These are phyloP conservation scores for Ammodytes marinus DNA, from an alignment of 2,113 vertebrate genomes.

Conservation along the genomic window DNA sequence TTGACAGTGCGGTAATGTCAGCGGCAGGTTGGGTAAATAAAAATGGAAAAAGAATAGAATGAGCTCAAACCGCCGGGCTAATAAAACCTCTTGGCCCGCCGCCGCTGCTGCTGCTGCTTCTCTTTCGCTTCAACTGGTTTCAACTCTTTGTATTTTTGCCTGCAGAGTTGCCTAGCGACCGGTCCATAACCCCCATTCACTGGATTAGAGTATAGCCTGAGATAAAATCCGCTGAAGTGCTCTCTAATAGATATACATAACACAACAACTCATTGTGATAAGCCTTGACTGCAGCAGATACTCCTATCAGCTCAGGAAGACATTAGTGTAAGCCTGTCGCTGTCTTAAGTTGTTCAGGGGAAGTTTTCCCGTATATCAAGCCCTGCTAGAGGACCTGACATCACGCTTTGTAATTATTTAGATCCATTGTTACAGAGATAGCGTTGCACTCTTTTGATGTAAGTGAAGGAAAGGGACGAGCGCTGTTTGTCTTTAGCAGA, in stretches of 20 bases:
- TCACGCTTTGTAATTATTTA: conserved; percentile 29
- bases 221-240: conserved; percentile 55
- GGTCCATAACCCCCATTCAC: conserved; percentile 45
- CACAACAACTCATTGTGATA: conserved; percentile 56
- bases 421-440: not conserved
- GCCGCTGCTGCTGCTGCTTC: conserved; percentile 24
- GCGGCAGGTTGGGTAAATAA: conserved; percentile 59
- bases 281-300: conserved; percentile 37
- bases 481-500: not conserved
- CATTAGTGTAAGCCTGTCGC: conserved; percentile 24
- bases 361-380: not conserved
- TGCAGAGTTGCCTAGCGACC: conserved; percentile 76
- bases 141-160: conserved; percentile 63
- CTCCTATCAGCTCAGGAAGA: conserved; percentile 22
- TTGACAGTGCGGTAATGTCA: conserved; percentile 50
- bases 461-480: not conserved
- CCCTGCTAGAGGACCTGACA: conserved; percentile 1
- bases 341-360: not conserved
- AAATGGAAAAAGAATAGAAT: conserved; percentile 44
- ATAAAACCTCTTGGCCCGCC: conserved; percentile 29
- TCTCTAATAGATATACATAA: conserved; percentile 44
- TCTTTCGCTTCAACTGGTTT: conserved; percentile 37
- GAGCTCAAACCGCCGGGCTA: conserved; percentile 35
- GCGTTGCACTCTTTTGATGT: not conserved
- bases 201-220: conserved; percentile 52